These are phyloP conservation scores for Psylliodes chrysocephalus DNA, from an alignment of 2,888 invertebrate genomes.

Conservation along the genomic window DNA sequence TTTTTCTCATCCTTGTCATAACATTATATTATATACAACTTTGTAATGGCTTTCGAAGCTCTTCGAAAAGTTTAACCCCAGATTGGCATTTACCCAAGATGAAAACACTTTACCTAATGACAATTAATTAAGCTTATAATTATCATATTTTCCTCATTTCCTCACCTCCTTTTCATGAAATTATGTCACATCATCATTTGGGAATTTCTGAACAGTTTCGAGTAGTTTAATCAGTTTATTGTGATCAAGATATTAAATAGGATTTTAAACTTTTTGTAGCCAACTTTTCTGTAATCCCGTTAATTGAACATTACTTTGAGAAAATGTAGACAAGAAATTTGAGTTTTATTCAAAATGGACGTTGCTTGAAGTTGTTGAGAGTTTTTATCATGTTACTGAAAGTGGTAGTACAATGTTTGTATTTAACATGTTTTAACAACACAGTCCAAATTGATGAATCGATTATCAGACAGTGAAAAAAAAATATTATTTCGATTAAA, in stretches of 20 bases:
- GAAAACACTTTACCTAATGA: slow-evolving; percentile 4
- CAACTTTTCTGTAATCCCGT: too few relatives aligned
- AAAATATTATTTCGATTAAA: too few relatives aligned
- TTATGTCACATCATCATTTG: neutral
- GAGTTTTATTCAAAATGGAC: too few relatives aligned
- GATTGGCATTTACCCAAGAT: slow-evolving; percentile 18
- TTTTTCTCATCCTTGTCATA: neutral
- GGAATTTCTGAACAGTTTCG: neutral
- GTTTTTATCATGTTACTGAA: too few relatives aligned
- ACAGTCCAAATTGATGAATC: too few relatives aligned
- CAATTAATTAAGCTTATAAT: slow-evolving; percentile 26
- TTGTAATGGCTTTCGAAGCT: slow-evolving; percentile 23
- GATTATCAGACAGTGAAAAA: too few relatives aligned
- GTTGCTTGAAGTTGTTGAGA: too few relatives aligned
- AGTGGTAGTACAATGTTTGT: too few relatives aligned
- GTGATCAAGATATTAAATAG: too few relatives aligned
- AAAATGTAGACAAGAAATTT: too few relatives aligned
- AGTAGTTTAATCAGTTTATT: neutral
- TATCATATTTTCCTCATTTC: slow-evolving; percentile 14
- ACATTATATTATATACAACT: slow-evolving; percentile 13
- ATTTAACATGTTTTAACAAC: too few relatives aligned
- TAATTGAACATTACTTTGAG: too few relatives aligned
- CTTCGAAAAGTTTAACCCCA: slow-evolving; percentile 10
- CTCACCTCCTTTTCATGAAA: slow-evolving; percentile 9
- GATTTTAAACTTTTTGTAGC: neutral